Conservation (phyloP, 2,113 vertebrate genomes). For the Bettongia penicillata region DNA sequence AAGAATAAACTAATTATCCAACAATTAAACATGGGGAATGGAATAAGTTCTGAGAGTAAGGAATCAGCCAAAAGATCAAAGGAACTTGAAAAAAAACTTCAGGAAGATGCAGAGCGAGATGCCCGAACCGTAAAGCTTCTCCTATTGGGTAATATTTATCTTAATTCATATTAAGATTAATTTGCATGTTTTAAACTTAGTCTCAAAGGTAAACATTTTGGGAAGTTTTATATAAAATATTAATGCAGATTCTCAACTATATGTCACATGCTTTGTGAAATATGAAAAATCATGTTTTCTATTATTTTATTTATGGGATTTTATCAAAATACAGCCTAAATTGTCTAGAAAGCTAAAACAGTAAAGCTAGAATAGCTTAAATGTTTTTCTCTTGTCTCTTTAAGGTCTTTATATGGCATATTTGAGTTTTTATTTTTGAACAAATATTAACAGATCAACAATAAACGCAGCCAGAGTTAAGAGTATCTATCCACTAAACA, state of each 20-base stretch:
- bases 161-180: neutral
- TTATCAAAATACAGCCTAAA: neutral
- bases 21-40: slow-evolving; percentile 79
- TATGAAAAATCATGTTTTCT: neutral
- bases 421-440: neutral
- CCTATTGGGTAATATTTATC: slow-evolving; percentile 81
- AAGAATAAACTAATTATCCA: slow-evolving; percentile 18
- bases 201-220: neutral
- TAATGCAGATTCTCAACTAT: slow-evolving; percentile 30
- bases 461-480: neutral
- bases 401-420: neutral
- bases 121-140: slow-evolving; percentile 86
- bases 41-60: slow-evolving; percentile 84
- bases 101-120: slow-evolving; percentile 85
- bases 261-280: neutral
- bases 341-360: neutral
- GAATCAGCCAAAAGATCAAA: slow-evolving; percentile 83
- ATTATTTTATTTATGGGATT: neutral
- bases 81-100: slow-evolving; percentile 86
- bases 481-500: neutral
- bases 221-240: slow-evolving; percentile 13
- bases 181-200: slow-evolving; percentile 25
- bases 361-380: neutral
- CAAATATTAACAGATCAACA: neutral
- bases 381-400: neutral